Evolutionary conservation across 1,140 invertebrate genomes (phyloP), one percentile per base, ranked within the genome.

Genomic region (Eumaeus atala): DNA sequence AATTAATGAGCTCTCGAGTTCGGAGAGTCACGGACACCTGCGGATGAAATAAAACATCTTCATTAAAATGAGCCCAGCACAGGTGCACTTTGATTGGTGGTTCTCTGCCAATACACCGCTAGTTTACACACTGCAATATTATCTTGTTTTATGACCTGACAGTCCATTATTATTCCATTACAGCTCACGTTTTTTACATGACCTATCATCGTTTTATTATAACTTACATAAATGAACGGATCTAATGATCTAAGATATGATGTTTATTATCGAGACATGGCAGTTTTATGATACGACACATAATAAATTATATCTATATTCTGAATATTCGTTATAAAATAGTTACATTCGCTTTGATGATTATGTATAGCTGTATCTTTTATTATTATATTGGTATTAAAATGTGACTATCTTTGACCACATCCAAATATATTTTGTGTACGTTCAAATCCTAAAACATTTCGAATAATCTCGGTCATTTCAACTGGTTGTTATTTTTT

Each of bases 1-100:
- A 84, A 81, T 81, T 77, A 77, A 82, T 85, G 71, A 74, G 70
- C 64, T 57, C 60, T 70, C 72, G 69, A 72, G 71, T 61, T 63
- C 61, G 58, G 62, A 44, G 65, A 64, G 62, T 66, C 61, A 66
- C 57, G 64, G 60, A 81, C 83, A 86, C 83, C 83, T 86, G 83
- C 83, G 66, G 64, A 57, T 64, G 69, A 75, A 71, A 66, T 62
- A 55, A 77, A 77, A 78, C 70, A 74, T 78, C 77, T 84, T 87
- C 77, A 87, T 86, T 86, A 86, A 76, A 81, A 72, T 65, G 64
- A 72, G 70, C 50, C 44, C 18, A 11, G 34, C 62, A 81, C 78
- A 84, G 77, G 81, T 82, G 81, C 70, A 59, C 66, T 66, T 61
- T 66, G 64, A 69, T 72, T 69, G 67, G 58, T 60, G 61, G 59